Conservation (phyloP, 2,113 vertebrate genomes). For the Pterocles gutturalis region DNA sequence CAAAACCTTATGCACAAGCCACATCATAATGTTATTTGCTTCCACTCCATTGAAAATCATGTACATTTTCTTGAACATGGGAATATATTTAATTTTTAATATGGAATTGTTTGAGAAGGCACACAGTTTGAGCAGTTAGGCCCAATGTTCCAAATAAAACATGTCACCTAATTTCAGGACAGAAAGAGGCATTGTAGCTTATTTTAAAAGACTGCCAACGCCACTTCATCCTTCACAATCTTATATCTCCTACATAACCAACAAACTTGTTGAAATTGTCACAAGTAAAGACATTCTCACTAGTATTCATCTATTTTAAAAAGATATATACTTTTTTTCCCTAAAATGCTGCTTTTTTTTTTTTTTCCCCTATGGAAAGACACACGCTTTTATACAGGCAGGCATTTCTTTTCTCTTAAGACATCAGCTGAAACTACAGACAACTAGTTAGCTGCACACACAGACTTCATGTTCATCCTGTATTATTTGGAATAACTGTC, state of each 20-base stretch:
- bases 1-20: background rate
- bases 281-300: background rate
- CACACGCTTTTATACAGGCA: background rate
- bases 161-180: background rate
- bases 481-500: conserved; percentile 74
- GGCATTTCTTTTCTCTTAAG: background rate
- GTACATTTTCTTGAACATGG: background rate
- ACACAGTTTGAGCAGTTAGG: background rate
- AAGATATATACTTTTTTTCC: background rate
- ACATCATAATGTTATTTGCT: background rate
- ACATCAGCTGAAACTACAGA: conserved; percentile 44
- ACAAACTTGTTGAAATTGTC: background rate
- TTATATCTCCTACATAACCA: background rate
- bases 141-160: background rate
- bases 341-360: background rate
- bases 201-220: background rate
- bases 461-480: conserved; percentile 14
- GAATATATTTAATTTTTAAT: conserved; percentile 25
- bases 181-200: background rate
- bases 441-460: conserved; percentile 53
- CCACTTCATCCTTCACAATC: conserved; percentile 22
- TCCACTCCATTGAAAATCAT: background rate
- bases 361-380: background rate
- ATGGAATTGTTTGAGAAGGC: background rate
- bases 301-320: background rate